Evolutionary conservation across 2,888 invertebrate genomes (phyloP).

Genomic region (Nomada ferruginata): DNA sequence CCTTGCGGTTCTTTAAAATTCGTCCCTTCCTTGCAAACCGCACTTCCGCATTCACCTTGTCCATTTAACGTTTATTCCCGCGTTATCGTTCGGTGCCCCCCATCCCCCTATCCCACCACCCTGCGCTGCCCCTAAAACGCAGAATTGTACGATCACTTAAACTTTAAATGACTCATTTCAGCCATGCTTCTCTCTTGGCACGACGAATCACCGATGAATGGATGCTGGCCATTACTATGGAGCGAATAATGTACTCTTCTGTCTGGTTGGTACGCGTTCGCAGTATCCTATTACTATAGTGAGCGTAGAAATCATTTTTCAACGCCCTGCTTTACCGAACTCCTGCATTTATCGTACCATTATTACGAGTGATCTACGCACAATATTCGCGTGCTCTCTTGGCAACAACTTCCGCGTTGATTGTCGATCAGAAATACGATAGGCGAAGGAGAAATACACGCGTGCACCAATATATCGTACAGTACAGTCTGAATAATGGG

Average conservation of each 20-base stretch:
- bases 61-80: constrained; percentile 70
- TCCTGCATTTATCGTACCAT: too few species aligned
- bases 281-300: background rate
- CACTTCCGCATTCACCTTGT: constrained; percentile 73
- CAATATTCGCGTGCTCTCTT: background rate
- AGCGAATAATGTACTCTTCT: background rate
- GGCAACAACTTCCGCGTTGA: background rate
- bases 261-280: background rate
- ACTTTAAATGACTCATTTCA: constrained; percentile 35
- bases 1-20: constrained; percentile 69
- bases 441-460: background rate
- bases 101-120: too few species aligned
- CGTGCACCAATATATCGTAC: background rate
- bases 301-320: too few species aligned
- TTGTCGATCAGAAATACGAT: constrained; percentile 2
- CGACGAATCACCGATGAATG: constrained; percentile 8
- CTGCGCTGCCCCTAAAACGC: constrained; percentile 20
- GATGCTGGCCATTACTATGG: background rate
- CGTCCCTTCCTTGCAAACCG: constrained; percentile 63
- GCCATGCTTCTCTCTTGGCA: background rate
- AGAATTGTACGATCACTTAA: constrained; percentile 25
- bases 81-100: constrained; percentile 58
- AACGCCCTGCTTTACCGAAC: too few species aligned
- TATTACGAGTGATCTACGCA: background rate
- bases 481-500: constrained; percentile 14